Evolutionary conservation across 2,113 vertebrate species (phyloP), one percentile per base, ranked within the genome.

Genomic region (Oryzias woworae): DNA sequence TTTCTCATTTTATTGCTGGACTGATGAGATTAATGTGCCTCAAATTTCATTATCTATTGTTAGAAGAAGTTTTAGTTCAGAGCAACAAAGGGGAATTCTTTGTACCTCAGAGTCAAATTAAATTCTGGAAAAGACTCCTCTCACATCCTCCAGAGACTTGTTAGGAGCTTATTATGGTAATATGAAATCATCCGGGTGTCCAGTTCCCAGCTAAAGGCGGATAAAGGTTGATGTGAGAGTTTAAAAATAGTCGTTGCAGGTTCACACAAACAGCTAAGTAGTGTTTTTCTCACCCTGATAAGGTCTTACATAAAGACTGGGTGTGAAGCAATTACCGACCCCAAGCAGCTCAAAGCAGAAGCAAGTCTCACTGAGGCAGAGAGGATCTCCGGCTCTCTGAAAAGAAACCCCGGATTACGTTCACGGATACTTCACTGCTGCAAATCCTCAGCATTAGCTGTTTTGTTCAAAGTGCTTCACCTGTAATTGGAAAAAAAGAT

Each of bases 241-340:
- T 87, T 90, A 88, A 89, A 90, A 88, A 88, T 88, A 90, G 80
- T 71, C n/a, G 4, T 46, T 53, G 17, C 14, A 57, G 54, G 78
- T 80, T 73, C 71, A 57, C 68, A 61, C 51, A 57, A 52, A 75
- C n/a, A 66, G 73, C 57, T 62, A 71, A 75, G 73, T 71, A 26
- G 64, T 82, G 66, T 73, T 84, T 73, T 73, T 78, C 80, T 76
- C 83, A 68, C 76, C 62, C 58, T 63, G 66, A 70, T 75, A 77
- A 73, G 71, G 80, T 82, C 80, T 90, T 85, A 85, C 76, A 84
- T 87, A 83, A 91, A 90, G 83, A 85, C 78, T 66, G 71, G 55
- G 77, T 73, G 75, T 69, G 77, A 73, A 77, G 83, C 75, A 84
- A 84, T 85, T 84, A 85, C 77, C 0, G 24, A 71, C 82, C 76